These are phyloP conservation scores for Aphidius gifuensis DNA, from an alignment of 1,140 invertebrate genomes.

Conservation along the genomic window DNA sequence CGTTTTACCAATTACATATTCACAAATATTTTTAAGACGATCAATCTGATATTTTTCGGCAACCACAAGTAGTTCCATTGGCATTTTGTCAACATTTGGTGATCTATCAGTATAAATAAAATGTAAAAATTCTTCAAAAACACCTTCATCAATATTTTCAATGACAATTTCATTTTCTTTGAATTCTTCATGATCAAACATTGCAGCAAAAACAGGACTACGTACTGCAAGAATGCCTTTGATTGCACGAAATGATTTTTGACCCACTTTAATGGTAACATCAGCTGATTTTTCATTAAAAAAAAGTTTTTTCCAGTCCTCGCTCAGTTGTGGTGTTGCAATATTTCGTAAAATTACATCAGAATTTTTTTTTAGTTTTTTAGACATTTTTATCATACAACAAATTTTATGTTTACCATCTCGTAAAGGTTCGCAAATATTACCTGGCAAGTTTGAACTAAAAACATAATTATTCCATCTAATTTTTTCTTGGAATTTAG, in stretches of 20 bases:
- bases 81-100: constrained; percentile 70
- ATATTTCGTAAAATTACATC: too few relatives aligned
- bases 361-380: too few relatives aligned
- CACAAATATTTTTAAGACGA: constrained; percentile 98
- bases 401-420: too few relatives aligned
- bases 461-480: too few relatives aligned
- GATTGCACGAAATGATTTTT: constrained; percentile 10
- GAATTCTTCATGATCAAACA: constrained; percentile 99
- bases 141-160: constrained; percentile 93
- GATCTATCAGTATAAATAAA: constrained; percentile 6
- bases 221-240: constrained; percentile 66
- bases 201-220: constrained; percentile 94
- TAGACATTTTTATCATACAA: too few relatives aligned
- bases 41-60: constrained; percentile 98
- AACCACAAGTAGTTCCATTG: constrained; percentile 92
- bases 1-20: constrained; percentile 93
- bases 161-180: constrained; percentile 95
- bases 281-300: not conserved
- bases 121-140: constrained; percentile 94
- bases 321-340: not conserved
- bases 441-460: too few relatives aligned
- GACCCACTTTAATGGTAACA: not conserved
- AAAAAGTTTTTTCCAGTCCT: constrained; percentile 16
- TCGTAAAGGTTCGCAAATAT: too few relatives aligned
- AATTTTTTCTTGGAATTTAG: too few relatives aligned